These are phyloP conservation scores for Iselma pallidipennis DNA, from an alignment of 2,888 invertebrate species.

Conservation along the genomic window DNA sequence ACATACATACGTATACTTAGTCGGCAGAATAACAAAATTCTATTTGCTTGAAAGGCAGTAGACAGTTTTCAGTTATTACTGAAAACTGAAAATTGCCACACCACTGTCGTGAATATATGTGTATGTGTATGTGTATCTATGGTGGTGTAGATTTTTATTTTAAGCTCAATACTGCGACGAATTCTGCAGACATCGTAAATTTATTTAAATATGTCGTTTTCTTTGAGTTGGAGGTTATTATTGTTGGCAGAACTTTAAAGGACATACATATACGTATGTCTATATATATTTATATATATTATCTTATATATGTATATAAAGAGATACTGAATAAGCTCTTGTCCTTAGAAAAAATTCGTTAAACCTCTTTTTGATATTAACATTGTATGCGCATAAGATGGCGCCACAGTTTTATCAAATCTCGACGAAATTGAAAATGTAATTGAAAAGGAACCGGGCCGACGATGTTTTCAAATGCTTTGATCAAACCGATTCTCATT, in stretches of 20 bases:
- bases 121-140: too few species aligned
- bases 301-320: neutral
- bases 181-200: conserved; percentile 16
- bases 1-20: too few species aligned
- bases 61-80: too few species aligned
- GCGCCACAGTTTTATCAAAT: neutral
- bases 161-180: conserved; percentile 1
- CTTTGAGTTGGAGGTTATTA: conserved; percentile 17
- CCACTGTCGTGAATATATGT: too few species aligned
- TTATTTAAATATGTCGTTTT: conserved; percentile 17
- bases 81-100: neutral
- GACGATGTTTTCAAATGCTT: neutral
- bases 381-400: neutral
- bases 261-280: conserved; percentile 3
- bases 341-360: neutral
- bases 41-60: too few species aligned
- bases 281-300: conserved; percentile 7
- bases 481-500: neutral
- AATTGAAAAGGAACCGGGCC: neutral
- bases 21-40: neutral
- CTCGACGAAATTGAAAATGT: neutral
- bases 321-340: neutral
- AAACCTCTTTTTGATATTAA: neutral
- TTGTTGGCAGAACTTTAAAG: conserved; percentile 5
- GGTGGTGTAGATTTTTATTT: conserved; percentile 9